Percentiles rank a stretch among this genome's conserved stretches.
Conservation (phyloP, 2,888 invertebrate genomes). For the Lasioglossum lativentre region DNA sequence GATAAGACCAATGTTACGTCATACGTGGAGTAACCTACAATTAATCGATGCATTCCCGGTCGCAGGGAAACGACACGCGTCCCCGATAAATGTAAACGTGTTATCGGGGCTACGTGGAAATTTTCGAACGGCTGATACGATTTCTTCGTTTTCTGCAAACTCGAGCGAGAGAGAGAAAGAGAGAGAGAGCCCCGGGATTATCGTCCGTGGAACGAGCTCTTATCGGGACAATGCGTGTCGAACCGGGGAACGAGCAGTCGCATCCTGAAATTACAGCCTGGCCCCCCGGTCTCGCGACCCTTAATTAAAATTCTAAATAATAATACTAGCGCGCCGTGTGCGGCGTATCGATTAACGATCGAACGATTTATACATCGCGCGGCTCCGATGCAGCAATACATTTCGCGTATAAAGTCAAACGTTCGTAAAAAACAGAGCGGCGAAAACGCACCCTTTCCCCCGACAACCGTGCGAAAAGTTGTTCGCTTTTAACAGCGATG, state of each 20-base stretch:
- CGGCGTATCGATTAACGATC: conserved; percentile 7
- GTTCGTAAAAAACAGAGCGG: conserved; percentile 17
- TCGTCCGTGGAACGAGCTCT: conserved; percentile 18
- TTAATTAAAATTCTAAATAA: conserved; percentile 27
- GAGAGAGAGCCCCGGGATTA: neutral
- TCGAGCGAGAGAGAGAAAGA: neutral
- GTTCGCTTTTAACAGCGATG: neutral
- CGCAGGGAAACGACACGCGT: neutral
- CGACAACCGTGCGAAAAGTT: conserved; percentile 7
- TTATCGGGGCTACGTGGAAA: conserved; percentile 36
- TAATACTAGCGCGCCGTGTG: conserved; percentile 9
- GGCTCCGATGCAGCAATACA: neutral
- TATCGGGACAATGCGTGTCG: conserved; percentile 26
- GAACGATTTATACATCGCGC: neutral
- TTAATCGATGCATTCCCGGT: conserved; percentile 9
- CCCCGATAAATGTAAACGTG: conserved; percentile 4
- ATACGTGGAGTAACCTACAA: neutral
- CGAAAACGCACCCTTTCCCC: neutral
- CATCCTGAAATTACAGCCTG: conserved; percentile 23
- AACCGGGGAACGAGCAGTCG: neutral
- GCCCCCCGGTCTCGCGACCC: neutral
- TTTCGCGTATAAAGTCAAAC: neutral
- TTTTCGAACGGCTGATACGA: conserved; percentile 33
- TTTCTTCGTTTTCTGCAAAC: conserved; percentile 35
- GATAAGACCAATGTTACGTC: neutral